Evolutionary conservation across 1,140 invertebrate species (phyloP), one percentile per base, ranked within the genome.

Genomic region (Myzus persicae): DNA sequence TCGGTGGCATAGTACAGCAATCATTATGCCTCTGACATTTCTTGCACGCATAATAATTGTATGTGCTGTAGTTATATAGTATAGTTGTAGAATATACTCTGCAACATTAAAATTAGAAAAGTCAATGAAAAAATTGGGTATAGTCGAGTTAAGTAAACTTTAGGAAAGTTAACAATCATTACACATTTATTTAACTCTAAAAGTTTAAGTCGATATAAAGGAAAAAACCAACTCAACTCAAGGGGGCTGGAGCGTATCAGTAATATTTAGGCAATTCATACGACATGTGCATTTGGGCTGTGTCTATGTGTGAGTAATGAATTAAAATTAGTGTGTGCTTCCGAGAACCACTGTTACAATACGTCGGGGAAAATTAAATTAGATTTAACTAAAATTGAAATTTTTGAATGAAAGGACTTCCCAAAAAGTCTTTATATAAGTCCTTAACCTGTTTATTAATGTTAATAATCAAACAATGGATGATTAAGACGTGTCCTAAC

Each of bases 401-500:
- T n/a, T n/a, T n/a, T n/a, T n/a, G n/a, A n/a, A n/a, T n/a, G n/a
- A n/a, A n/a, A n/a, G n/a, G n/a, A n/a, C n/a, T n/a, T n/a, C n/a
- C n/a, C n/a, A n/a, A n/a, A n/a, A n/a, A n/a, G n/a, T n/a, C n/a
- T n/a, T n/a, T n/a, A n/a, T n/a, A n/a, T n/a, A 67, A 67, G 3
- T 67, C 31, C 26, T 59, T 67, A n/a, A 11, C 14, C 11, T n/a
- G 59, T 67, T 67, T 2, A 67, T n/a, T 22, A 51, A 51, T n/a
- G 59, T 67, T 67, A 0, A n/a, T n/a, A 67, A 67, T n/a, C 59
- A 67, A 67, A 5, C 11, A n/a, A n/a, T n/a, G 31, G 31, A 67
- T 14, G n/a, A n/a, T n/a, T n/a, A n/a, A n/a, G 0, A 67, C 14
- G 14, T 67, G 11, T n/a, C 3, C 8, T 5, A n/a, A 20, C 0